Percentiles rank a stretch among this genome's conserved stretches.
Conservation (phyloP, 2,797 vertebrate species). For the Erethizon dorsatum region DNA sequence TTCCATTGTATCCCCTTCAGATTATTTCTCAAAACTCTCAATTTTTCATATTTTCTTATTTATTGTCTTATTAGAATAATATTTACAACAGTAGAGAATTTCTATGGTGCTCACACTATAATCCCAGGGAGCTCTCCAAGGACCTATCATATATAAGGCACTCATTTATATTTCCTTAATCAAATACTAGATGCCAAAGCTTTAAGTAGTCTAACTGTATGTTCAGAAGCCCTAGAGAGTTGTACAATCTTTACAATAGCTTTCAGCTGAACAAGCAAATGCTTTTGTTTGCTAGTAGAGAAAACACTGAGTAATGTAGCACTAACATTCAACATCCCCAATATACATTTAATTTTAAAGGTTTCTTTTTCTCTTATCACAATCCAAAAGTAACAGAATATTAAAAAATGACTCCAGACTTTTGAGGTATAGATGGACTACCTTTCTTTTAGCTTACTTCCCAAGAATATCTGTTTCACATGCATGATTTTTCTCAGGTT, state of each 20-base stretch:
- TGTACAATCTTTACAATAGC: not conserved
- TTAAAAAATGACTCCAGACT: not conserved
- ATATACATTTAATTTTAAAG: not conserved
- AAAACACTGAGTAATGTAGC: not conserved
- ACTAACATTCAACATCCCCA: not conserved
- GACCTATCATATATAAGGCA: not conserved
- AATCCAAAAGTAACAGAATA: not conserved
- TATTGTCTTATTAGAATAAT: not conserved
- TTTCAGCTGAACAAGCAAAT: not conserved
- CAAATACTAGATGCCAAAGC: not conserved
- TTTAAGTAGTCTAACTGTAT: not conserved
- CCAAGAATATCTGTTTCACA: not conserved
- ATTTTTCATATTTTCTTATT: not conserved
- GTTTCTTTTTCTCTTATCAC: not conserved
- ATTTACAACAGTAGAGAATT: not conserved
- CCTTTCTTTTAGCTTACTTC: not conserved
- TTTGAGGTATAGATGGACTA: not conserved
- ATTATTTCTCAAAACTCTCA: not conserved
- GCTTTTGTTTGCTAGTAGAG: not conserved
- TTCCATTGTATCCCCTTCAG: not conserved
- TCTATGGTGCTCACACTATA: not conserved
- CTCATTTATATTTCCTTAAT: conserved; percentile 5
- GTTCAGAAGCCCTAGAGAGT: not conserved
- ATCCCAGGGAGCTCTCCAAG: not conserved
- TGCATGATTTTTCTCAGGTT: not conserved